Conservation (phyloP, 2,888 invertebrate species). For the Chrysolina haemoptera region DNA sequence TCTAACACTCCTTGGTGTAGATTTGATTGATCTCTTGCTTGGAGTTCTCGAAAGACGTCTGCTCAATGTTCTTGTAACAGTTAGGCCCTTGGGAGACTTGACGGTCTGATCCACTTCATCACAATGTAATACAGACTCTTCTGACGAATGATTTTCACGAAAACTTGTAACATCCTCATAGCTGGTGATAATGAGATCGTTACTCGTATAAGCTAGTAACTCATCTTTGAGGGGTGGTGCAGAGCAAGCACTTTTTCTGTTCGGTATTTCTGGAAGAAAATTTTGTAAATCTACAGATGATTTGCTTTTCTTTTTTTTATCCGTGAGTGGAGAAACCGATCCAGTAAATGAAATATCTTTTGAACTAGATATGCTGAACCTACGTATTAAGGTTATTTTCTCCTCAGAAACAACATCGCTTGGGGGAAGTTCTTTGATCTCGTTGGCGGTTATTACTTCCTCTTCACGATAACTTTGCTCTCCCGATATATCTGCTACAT, state of each 20-base stretch:
- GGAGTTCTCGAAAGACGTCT: slow-evolving; percentile 53
- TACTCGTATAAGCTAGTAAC: slow-evolving; percentile 19
- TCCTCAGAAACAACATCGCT: background rate
- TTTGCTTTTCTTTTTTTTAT: slow-evolving; percentile 59
- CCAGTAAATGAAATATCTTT: slow-evolving; percentile 38
- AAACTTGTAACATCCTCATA: slow-evolving; percentile 46
- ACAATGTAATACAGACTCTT: slow-evolving; percentile 24
- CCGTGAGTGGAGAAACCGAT: slow-evolving; percentile 31
- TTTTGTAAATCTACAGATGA: slow-evolving; percentile 63
- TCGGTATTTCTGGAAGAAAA: slow-evolving; percentile 59
- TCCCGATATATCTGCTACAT: slow-evolving; percentile 41
- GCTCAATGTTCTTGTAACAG: slow-evolving; percentile 52
- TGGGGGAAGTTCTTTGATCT: background rate
- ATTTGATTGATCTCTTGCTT: slow-evolving; percentile 51
- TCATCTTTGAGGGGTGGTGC: slow-evolving; percentile 64
- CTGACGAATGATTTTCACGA: slow-evolving; percentile 1
- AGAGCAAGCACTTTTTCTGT: slow-evolving; percentile 64
- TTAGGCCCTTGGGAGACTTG: slow-evolving; percentile 40
- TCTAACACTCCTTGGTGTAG: slow-evolving; percentile 51
- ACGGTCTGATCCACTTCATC: slow-evolving; percentile 24
- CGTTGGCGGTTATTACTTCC: slow-evolving; percentile 18
- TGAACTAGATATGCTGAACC: slow-evolving; percentile 42
- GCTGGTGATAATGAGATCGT: slow-evolving; percentile 36
- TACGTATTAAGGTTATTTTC: background rate
- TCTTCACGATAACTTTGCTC: slow-evolving; percentile 35